These are phyloP conservation scores for Xylota sylvarum DNA, from an alignment of 2,888 invertebrate species.

Conservation along the genomic window DNA sequence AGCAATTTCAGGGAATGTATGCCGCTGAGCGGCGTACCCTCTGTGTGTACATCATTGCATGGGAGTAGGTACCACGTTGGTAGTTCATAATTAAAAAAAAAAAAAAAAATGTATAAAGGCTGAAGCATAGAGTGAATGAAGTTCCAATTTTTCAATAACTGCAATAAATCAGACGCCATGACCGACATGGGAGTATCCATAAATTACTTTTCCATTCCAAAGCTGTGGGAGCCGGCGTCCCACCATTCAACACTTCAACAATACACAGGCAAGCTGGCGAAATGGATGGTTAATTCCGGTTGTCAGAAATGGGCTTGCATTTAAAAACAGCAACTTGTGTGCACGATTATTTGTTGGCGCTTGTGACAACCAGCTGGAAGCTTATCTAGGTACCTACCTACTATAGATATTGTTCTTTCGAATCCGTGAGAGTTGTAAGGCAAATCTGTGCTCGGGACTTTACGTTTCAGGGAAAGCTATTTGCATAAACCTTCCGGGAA, in stretches of 20 bases:
- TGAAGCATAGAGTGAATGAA: constrained; percentile 56
- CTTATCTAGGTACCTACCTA: not conserved
- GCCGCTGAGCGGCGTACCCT: not conserved
- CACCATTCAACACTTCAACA: constrained; percentile 68
- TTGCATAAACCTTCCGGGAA: constrained; percentile 22
- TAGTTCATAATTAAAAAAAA: constrained; percentile 50
- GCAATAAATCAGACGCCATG: constrained; percentile 83
- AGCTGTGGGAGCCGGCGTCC: constrained; percentile 27
- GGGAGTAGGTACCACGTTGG: constrained; percentile 19
- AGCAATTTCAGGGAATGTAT: constrained; percentile 57
- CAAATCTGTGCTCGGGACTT: constrained; percentile 8
- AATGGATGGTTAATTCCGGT: constrained; percentile 69
- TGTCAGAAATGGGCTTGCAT: constrained; percentile 59
- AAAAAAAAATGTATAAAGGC: constrained; percentile 6
- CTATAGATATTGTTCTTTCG: no score
- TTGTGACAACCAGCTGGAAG: not conserved
- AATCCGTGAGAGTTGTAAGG: not conserved
- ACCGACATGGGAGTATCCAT: constrained; percentile 82
- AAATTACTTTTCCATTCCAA: constrained; percentile 80
- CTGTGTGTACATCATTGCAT: constrained; percentile 8
- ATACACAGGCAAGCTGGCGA: constrained; percentile 28
- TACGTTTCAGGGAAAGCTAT: not conserved
- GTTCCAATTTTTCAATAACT: constrained; percentile 84
- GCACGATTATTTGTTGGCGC: not conserved
- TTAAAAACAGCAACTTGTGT: constrained; percentile 41